Conservation (phyloP, 2,113 vertebrate genomes). For the Spermophilus dauricus region DNA sequence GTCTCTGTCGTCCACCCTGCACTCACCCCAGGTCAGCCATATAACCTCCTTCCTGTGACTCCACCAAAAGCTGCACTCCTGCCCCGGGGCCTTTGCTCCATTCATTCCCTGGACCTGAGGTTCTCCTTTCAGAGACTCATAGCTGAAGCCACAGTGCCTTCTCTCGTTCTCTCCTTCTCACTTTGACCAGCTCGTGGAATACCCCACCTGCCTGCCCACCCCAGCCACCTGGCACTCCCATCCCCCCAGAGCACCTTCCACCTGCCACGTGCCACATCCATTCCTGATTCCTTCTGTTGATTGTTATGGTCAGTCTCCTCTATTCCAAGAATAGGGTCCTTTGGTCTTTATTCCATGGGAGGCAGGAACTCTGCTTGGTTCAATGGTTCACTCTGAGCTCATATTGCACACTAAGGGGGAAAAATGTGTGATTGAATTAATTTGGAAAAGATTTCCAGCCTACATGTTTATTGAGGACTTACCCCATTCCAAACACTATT, state of each 20-base stretch:
- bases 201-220: not conserved
- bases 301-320: not conserved
- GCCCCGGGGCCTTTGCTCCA: too few species aligned
- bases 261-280: not conserved
- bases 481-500: not conserved
- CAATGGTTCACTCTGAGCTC: not conserved
- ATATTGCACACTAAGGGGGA: not conserved
- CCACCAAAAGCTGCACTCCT: rapidly evolving
- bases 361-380: not conserved
- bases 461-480: not conserved
- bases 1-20: not conserved
- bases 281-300: not conserved
- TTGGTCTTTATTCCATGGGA: not conserved
- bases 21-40: not conserved
- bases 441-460: not conserved
- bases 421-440: not conserved
- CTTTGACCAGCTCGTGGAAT: not conserved
- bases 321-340: not conserved
- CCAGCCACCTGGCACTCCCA: not conserved
- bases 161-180: not conserved
- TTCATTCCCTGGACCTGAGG: not conserved
- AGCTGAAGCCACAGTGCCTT: not conserved
- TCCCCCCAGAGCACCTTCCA: not conserved
- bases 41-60: not conserved
- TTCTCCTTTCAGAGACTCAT: not conserved